Conservation (phyloP, 2,113 vertebrate species). For the Siniperca chuatsi region DNA sequence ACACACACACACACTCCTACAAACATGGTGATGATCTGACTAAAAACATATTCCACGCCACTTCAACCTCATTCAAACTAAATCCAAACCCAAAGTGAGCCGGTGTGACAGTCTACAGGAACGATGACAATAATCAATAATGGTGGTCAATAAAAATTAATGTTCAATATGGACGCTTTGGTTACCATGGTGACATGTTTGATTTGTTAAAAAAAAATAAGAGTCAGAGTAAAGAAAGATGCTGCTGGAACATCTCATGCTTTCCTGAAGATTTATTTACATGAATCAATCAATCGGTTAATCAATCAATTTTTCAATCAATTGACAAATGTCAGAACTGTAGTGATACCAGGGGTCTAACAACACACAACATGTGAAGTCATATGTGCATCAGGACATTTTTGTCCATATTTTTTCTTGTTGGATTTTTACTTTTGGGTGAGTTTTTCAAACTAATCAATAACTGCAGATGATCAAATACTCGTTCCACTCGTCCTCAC, state of each 20-base stretch:
- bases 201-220: not conserved
- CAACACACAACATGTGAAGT: not conserved
- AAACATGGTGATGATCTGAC: not conserved
- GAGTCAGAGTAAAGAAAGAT: not conserved
- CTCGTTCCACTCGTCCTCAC: not conserved
- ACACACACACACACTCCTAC: conserved; percentile 23
- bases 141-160: not conserved
- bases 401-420: not conserved
- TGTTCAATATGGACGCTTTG: not conserved
- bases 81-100: not conserved
- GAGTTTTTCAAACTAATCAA: not conserved
- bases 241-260: not conserved
- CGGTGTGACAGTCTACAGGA: not conserved
- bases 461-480: not conserved
- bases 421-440: not conserved
- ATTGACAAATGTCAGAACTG: not conserved
- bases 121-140: not conserved
- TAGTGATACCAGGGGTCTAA: not conserved
- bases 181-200: not conserved
- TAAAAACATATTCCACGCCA: not conserved
- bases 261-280: not conserved
- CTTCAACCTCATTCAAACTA: not conserved
- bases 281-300: not conserved
- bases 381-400: not conserved
- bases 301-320: not conserved